phyloP scores from a whole-genome alignment of 2,113 vertebrate species.

The Machaerirhynchus nigripectus region DNA sequence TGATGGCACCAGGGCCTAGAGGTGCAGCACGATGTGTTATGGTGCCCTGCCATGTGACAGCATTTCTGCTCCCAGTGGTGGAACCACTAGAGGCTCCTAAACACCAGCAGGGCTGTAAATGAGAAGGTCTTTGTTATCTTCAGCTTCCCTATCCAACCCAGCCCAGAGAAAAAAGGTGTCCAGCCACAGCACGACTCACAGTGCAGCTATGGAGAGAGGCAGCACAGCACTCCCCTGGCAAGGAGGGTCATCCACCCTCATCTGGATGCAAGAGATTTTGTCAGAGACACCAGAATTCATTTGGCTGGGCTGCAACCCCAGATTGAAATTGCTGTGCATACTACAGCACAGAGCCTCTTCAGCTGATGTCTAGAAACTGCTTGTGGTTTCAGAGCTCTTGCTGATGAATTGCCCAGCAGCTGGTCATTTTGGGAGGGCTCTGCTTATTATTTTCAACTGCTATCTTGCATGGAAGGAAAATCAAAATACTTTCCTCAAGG shows the following conservation, averaged over 20 bases:
- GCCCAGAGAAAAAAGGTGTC: neutral
- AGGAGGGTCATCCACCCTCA: neutral
- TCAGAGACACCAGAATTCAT: neutral
- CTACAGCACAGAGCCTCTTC: neutral
- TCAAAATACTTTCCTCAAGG: constrained; percentile 46
- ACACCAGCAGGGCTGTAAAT: neutral
- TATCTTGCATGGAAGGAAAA: constrained; percentile 14
- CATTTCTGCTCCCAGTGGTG: neutral
- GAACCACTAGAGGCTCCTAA: neutral
- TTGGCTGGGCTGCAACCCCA: neutral
- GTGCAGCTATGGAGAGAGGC: neutral
- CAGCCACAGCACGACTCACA: neutral
- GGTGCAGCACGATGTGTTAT: neutral
- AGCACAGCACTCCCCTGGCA: neutral
- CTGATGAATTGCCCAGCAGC: constrained; percentile 31
- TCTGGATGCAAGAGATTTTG: neutral
- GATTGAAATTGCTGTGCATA: neutral
- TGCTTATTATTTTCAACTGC: constrained; percentile 20
- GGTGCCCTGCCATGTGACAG: neutral
- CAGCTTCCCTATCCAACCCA: neutral
- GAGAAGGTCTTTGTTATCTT: neutral
- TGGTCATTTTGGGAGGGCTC: neutral
- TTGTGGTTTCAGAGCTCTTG: neutral
- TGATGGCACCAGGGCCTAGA: neutral
- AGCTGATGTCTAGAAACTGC: neutral